Base-by-base conservation (phyloP, 2,888 invertebrate genomes). In the Norana najaformis region DNA sequence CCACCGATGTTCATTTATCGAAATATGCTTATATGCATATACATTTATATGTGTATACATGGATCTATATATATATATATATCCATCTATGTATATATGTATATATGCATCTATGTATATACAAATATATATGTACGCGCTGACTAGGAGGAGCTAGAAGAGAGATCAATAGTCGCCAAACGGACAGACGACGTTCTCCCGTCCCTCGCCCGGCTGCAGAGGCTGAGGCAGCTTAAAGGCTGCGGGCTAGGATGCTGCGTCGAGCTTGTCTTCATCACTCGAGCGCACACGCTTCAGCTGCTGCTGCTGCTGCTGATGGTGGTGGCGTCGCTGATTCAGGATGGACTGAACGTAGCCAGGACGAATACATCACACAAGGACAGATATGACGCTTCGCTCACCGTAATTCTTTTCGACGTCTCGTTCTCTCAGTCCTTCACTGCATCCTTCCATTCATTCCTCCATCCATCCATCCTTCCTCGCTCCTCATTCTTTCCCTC, bases 81-180 rank as follows among this genome's bases (percentile, higher is more conserved):
- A n/a, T 16, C 6, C 11, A 69, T 69, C 30, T n/a, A n/a, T 69
- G 23, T 11, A 47, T 47, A 11, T 23, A 6, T 47, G 13, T 69
- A 8, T n/a, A n/a, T 69, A n/a, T 69, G n/a, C n/a, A 13, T 23
- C 4, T 23, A 53, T 53, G 30, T 53, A 53, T 53, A 37, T 85
- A 23, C 1, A 37, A n/a, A 23, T 20, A 36, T 83, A 20, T 36
- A 34, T 34, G 30, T 36, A 36, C n/a, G 18, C 30, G 30, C 1
- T 3, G 1, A 20, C 34, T 36, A 35, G 35, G 36, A 85, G 18
- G 20, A 0, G 37, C 85, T n/a, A 8, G 36, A 20, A 36, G 85
- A 35, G 85, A 85, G 85, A 85, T 85, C 85, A 85, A 85, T 85
- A 85, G 85, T 85, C 37, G 85, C 35, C 37, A 85, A 85, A 23